These are phyloP conservation scores for Drosophila colorata DNA, from an alignment of 2,888 invertebrate species.

Conservation along the genomic window DNA sequence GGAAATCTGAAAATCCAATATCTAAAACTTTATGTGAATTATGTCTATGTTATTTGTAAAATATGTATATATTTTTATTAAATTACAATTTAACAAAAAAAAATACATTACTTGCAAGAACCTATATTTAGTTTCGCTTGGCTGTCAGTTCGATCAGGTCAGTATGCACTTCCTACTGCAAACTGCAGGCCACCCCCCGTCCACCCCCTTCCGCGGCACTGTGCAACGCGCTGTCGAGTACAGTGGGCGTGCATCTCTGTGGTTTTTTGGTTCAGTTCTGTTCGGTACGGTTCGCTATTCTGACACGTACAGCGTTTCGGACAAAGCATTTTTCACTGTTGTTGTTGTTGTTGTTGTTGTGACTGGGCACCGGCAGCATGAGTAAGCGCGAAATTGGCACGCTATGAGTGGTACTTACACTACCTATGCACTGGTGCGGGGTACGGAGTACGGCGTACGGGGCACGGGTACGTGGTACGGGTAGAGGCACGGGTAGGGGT, in stretches of 20 bases:
- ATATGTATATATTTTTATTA: too few species aligned
- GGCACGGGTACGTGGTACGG: background rate
- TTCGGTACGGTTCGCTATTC: slow-evolving; percentile 25
- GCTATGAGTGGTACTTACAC: slow-evolving; percentile 44
- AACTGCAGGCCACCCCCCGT: too few species aligned
- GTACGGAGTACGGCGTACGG: background rate
- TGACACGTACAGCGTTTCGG: slow-evolving; percentile 41
- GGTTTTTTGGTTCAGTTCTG: slow-evolving; percentile 19
- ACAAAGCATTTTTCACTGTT: slow-evolving; percentile 24
- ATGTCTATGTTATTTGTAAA: too few species aligned
- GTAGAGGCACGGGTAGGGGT: slow-evolving; percentile 19
- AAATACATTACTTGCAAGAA: background rate
- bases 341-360: slow-evolving; percentile 18
- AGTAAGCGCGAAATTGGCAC: slow-evolving; percentile 70
- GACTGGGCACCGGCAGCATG: slow-evolving; percentile 39
- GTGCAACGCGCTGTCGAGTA: slow-evolving; percentile 6
- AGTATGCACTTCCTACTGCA: slow-evolving; percentile 25
- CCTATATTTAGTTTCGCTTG: slow-evolving; percentile 12
- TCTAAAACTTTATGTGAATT: too few species aligned
- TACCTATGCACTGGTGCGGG: slow-evolving; percentile 5
- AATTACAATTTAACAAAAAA: too few species aligned
- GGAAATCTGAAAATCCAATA: too few species aligned
- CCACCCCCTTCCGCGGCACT: background rate
- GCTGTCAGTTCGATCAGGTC: slow-evolving; percentile 22
- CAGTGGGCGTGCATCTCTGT: slow-evolving; percentile 37